Percentiles rank a stretch among this genome's conserved stretches.
Conservation (phyloP, 2,888 invertebrate genomes). For the Microchrysa polita region DNA sequence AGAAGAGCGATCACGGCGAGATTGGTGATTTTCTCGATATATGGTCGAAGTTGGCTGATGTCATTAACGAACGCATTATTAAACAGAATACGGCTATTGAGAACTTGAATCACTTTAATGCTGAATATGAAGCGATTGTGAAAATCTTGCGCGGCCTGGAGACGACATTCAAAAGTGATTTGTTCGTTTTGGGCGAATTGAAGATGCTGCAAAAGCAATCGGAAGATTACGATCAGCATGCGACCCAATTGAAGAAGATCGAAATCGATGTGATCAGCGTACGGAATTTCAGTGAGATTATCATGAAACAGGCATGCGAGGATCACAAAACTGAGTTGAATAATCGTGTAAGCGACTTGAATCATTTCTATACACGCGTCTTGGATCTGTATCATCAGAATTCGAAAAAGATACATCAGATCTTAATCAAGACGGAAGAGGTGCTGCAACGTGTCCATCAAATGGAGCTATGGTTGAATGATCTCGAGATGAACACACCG, state of each 20-base stretch:
- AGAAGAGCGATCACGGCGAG: slow-evolving; percentile 52
- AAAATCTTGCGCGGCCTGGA: slow-evolving; percentile 51
- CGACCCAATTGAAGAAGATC: slow-evolving; percentile 61
- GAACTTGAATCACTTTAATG: slow-evolving; percentile 62
- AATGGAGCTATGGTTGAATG: slow-evolving; percentile 71
- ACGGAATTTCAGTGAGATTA: slow-evolving; percentile 62
- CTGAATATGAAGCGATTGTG: slow-evolving; percentile 60
- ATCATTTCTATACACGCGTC: slow-evolving; percentile 59
- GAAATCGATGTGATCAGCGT: slow-evolving; percentile 65
- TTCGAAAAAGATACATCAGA: slow-evolving; percentile 56
- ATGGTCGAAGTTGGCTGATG: slow-evolving; percentile 60
- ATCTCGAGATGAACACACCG: slow-evolving; percentile 72
- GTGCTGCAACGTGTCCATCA: slow-evolving; percentile 58
- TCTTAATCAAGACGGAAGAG: slow-evolving; percentile 58
- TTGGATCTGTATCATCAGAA: slow-evolving; percentile 58
- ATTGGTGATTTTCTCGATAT: slow-evolving; percentile 57
- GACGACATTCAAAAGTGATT: slow-evolving; percentile 50
- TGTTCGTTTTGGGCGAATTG: slow-evolving; percentile 53
- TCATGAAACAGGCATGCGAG: slow-evolving; percentile 60
- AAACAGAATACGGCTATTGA: slow-evolving; percentile 64
- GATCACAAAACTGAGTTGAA: slow-evolving; percentile 57
- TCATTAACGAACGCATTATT: slow-evolving; percentile 60
- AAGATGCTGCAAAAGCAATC: slow-evolving; percentile 50
- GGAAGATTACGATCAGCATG: slow-evolving; percentile 53
- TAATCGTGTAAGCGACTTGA: slow-evolving; percentile 58